A percentile compares a stretch with the other conserved stretches of the same genome.
Evolutionary conservation across 92 coral and sea anemone genomes (phyloP).

Genomic region (Zoanthus solanderi): DNA sequence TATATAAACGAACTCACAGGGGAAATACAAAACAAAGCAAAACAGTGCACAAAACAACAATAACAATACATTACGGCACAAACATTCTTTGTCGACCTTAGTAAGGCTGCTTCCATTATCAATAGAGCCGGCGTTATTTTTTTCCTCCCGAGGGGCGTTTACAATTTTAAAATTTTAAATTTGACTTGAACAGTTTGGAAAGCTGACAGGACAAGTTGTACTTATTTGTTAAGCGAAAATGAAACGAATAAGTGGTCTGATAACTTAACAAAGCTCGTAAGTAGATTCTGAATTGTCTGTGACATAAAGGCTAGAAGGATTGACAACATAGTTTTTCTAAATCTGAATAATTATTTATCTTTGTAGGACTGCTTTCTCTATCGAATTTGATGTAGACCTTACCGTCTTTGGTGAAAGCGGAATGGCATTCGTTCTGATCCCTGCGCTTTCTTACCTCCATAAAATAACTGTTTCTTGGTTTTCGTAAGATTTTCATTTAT

Average conservation of each 20-base stretch:
- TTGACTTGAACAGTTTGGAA: background rate
- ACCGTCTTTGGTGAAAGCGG: too few relatives aligned
- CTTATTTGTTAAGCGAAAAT: background rate
- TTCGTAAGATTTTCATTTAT: background rate
- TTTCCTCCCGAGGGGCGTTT: background rate
- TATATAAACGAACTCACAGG: conserved; percentile 1
- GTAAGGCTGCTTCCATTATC: conserved; percentile 1
- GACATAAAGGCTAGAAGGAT: conserved; percentile 1
- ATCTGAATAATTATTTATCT: background rate
- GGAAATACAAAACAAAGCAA: background rate
- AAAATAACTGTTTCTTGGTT: background rate
- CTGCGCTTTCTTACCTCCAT: too few relatives aligned
- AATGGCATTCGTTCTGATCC: too few relatives aligned
- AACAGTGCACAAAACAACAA: background rate
- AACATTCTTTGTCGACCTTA: background rate
- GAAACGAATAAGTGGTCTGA: background rate
- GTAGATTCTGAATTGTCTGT: background rate
- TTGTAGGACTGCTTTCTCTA: background rate
- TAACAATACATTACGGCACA: background rate
- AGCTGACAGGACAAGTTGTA: background rate
- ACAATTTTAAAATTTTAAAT: background rate
- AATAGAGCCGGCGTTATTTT: background rate
- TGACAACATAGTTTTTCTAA: background rate
- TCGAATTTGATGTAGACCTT: too few relatives aligned
- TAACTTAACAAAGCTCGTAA: background rate